Conservation (phyloP, 2,797 vertebrate genomes). For the Acrocephalus scirpaceus region DNA sequence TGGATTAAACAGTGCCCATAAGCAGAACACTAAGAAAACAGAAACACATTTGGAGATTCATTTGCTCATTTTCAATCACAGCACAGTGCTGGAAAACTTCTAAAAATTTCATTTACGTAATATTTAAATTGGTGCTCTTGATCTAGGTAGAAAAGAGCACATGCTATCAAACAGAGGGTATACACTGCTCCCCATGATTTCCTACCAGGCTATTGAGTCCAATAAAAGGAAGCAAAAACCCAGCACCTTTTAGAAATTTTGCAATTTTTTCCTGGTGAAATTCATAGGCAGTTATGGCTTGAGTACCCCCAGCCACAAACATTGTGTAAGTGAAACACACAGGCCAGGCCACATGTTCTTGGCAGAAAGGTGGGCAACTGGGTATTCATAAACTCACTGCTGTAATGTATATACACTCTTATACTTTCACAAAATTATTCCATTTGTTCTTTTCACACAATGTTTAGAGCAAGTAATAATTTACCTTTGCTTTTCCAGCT, state of each 20-base stretch:
- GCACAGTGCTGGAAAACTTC: background rate
- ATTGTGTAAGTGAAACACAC: background rate
- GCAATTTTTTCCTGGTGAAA: constrained; percentile 22
- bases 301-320: background rate
- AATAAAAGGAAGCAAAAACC: constrained; percentile 34
- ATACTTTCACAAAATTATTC: background rate
- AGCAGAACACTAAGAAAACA: background rate
- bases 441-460: background rate
- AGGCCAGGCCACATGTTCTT: background rate
- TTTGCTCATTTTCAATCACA: background rate
- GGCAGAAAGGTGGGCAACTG: background rate
- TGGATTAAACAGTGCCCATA: background rate
- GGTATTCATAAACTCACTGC: background rate
- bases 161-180: background rate
- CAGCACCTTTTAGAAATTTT: background rate
- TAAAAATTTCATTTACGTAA: background rate
- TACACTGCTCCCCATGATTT: background rate
- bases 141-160: background rate
- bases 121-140: background rate
- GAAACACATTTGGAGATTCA: background rate
- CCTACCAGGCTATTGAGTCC: background rate
- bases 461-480: background rate
- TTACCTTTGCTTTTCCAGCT: constrained; percentile 95
- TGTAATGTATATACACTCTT: background rate
- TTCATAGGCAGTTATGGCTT: constrained; percentile 37